Percentiles rank a stretch among this genome's conserved stretches.
Evolutionary conservation across 2,797 vertebrate genomes (phyloP).

Genomic region (Enteromius argenteus): DNA sequence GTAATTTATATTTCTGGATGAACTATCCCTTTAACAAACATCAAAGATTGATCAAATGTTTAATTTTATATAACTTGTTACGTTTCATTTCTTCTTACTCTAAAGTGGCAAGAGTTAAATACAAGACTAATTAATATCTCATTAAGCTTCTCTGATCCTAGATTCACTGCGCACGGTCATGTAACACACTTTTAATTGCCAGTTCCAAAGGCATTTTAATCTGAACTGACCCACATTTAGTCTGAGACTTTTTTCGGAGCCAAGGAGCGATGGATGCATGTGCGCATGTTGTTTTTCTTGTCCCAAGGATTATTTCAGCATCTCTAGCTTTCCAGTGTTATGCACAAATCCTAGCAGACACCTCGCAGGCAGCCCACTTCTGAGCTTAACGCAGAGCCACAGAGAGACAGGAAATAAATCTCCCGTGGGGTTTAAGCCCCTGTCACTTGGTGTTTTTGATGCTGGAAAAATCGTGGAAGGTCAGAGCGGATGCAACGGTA

Average conservation of each 20-base stretch:
- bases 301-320: conserved; percentile 27
- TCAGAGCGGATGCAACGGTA: neutral
- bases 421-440: conserved; percentile 30
- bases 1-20: neutral
- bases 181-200: conserved; percentile 16
- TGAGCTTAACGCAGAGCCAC: conserved; percentile 16
- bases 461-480: neutral
- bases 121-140: conserved; percentile 5
- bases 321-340: conserved; percentile 10
- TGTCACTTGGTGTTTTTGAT: conserved; percentile 18
- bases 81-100: neutral
- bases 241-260: conserved; percentile 20
- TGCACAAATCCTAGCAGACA: conserved; percentile 13
- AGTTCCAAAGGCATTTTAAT: conserved; percentile 32
- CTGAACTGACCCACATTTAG: conserved; percentile 69
- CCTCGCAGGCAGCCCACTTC: conserved; percentile 20
- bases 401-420: conserved; percentile 16
- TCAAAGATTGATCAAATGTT: neutral
- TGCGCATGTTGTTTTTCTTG: neutral
- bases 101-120: neutral
- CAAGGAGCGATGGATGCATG: neutral
- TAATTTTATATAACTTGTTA: neutral
- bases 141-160: conserved; percentile 3
- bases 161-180: neutral
- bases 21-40: neutral